Conservation (phyloP, 2,113 vertebrate species). For the Jaculus jaculus region DNA sequence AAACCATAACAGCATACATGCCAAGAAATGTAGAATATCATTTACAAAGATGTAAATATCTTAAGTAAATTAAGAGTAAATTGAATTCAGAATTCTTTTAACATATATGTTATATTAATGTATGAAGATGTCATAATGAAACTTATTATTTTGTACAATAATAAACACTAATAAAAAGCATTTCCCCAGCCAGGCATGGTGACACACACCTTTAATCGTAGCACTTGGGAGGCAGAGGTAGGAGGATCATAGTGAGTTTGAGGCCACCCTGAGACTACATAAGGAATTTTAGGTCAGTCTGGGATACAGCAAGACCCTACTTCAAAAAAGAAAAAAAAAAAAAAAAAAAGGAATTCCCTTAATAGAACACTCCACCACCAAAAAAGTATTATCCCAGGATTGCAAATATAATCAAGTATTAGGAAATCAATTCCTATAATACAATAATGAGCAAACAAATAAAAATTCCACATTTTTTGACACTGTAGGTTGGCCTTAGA, state of each 20-base stretch:
- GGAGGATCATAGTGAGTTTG: too few relatives aligned
- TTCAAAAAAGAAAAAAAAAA: too few relatives aligned
- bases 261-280: too few relatives aligned
- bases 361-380: not conserved
- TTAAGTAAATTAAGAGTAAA: slow-evolving; percentile 14
- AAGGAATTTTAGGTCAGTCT: too few relatives aligned
- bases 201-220: too few relatives aligned
- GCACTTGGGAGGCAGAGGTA: too few relatives aligned
- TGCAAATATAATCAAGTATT: not conserved
- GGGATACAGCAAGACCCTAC: too few relatives aligned
- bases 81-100: not conserved
- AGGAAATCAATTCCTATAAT: slow-evolving; percentile 16
- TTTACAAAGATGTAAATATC: slow-evolving; percentile 19
- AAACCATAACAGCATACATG: not conserved
- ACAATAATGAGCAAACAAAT: not conserved
- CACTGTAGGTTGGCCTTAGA: not conserved
- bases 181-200: too few relatives aligned
- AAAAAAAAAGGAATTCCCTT: not conserved
- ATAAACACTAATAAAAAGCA: not conserved
- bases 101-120: not conserved
- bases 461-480: not conserved
- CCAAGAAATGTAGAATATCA: not conserved
- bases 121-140: not conserved
- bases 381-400: not conserved
- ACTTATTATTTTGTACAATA: not conserved